Base-by-base conservation (phyloP, 1,140 invertebrate genomes). In the Tetragnatha versicolor region DNA sequence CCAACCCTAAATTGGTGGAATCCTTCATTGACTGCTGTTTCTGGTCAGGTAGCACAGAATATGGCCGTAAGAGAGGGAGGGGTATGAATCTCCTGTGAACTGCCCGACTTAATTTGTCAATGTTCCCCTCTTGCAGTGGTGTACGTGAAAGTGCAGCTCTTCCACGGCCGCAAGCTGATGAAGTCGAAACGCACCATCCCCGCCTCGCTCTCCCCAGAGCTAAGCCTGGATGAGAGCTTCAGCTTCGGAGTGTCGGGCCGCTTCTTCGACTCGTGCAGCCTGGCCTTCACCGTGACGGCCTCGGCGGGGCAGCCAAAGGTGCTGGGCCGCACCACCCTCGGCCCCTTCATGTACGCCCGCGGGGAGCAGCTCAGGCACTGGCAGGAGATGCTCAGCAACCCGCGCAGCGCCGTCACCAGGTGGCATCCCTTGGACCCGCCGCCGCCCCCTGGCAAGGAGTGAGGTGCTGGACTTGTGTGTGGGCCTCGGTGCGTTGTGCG, bases 401-500 rank as follows among this genome's bases (percentile, higher is more conserved):
- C 90, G 2, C 90, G 91, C 88, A 90, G 91, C 82, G 89, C 90
- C 82, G 87, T 90, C 17, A 89, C 91, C 83, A 89, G 90, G 82
- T 92, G 91, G 91, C 91, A 92, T 82, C n/a, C 14, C 10, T 42
- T 81, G 20, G 79, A 81, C 14, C 12, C 49, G 12, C 25, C 61
- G 20, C n/a, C n/a, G n/a, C n/a, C n/a, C n/a, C n/a, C n/a, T n/a
- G n/a, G n/a, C n/a, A n/a, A n/a, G n/a, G n/a, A n/a, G n/a, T n/a
- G n/a, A n/a, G n/a, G n/a, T n/a, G n/a, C n/a, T n/a, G n/a, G n/a
- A n/a, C n/a, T n/a, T n/a, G n/a, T n/a, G n/a, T n/a, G n/a, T n/a
- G n/a, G n/a, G n/a, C n/a, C n/a, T n/a, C n/a, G n/a, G n/a, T n/a
- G n/a, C n/a, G n/a, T n/a, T n/a, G n/a, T n/a, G n/a, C n/a, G n/a